Percentiles rank a stretch among this genome's conserved stretches.
Evolutionary conservation across 2,797 vertebrate genomes (phyloP).

Genomic region (Gouania willdenowi): DNA sequence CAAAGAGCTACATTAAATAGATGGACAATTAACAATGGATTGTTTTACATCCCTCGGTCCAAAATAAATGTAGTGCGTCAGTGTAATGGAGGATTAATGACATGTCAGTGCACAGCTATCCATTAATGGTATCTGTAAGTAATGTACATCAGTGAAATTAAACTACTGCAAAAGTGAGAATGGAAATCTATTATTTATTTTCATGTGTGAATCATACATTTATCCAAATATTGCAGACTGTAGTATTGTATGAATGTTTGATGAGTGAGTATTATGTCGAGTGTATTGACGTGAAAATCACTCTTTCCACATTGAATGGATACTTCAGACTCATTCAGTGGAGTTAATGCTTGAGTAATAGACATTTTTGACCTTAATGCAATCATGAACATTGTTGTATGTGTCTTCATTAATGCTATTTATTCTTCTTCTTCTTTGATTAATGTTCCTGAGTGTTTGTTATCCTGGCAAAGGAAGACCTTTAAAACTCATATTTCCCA

Average conservation of each 20-base stretch:
- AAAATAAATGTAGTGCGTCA: conserved; percentile 26
- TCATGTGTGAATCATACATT: too few relatives aligned
- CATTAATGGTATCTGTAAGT: conserved; percentile 31
- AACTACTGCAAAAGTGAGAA: background rate
- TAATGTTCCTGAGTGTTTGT: conserved; percentile 4
- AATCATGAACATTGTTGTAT: conserved; percentile 7
- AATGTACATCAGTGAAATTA: conserved; percentile 22
- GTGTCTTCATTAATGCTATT: conserved; percentile 8
- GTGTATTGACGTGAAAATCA: conserved; percentile 1
- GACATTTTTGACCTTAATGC: too few relatives aligned
- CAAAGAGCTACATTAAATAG: conserved; percentile 24
- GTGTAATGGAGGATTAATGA: conserved; percentile 35
- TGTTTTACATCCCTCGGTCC: conserved; percentile 24
- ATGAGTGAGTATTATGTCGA: too few relatives aligned
- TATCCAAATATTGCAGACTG: too few relatives aligned
- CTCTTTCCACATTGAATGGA: conserved; percentile 25
- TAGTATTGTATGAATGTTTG: too few relatives aligned
- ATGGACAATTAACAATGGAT: conserved; percentile 30
- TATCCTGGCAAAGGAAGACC: conserved; percentile 8
- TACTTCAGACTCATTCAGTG: background rate
- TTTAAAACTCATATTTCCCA: conserved; percentile 26
- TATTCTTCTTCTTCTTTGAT: background rate
- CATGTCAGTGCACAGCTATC: conserved; percentile 22
- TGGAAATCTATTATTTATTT: too few relatives aligned
- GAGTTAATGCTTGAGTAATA: too few relatives aligned